phyloP scores from a whole-genome alignment of 2,888 invertebrate genomes.

The Amphipoea lucens region DNA sequence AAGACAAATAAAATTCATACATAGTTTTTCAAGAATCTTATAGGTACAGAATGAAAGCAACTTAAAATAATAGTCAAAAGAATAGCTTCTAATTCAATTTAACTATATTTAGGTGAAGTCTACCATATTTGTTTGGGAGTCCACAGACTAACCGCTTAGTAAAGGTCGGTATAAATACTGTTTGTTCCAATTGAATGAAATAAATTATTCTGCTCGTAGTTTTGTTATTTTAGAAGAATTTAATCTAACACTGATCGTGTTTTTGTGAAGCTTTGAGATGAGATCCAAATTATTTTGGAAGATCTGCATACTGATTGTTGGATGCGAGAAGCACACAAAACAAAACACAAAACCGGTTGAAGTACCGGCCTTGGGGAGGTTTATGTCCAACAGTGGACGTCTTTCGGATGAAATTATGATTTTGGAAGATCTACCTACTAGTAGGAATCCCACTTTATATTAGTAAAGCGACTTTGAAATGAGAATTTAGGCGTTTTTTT shows the following conservation, averaged over 20 bases:
- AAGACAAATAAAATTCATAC: background rate
- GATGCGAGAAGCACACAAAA: background rate
- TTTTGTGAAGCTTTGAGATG: background rate
- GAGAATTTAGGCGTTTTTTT: too few species aligned
- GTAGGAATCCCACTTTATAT: background rate
- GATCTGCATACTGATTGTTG: background rate
- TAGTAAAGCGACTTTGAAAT: too few species aligned
- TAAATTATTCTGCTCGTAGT: constrained; percentile 9
- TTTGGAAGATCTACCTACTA: background rate
- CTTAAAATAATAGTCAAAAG: background rate
- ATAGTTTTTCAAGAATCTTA: background rate
- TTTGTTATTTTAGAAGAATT: constrained; percentile 8
- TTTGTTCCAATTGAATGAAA: constrained; percentile 22
- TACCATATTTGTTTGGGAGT: constrained; percentile 10
- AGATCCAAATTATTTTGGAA: background rate
- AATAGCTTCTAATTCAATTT: constrained; percentile 7
- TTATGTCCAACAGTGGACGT: background rate
- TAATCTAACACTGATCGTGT: constrained; percentile 1
- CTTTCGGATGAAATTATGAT: background rate
- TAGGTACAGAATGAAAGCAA: background rate
- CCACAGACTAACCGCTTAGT: constrained; percentile 38
- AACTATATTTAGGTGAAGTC: constrained; percentile 19
- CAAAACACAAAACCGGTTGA: background rate
- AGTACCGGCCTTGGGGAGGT: background rate
- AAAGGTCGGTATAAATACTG: constrained; percentile 21